Evolutionary conservation across 2,113 vertebrate genomes (phyloP).

Genomic region (Tachuris rubrigastra): DNA sequence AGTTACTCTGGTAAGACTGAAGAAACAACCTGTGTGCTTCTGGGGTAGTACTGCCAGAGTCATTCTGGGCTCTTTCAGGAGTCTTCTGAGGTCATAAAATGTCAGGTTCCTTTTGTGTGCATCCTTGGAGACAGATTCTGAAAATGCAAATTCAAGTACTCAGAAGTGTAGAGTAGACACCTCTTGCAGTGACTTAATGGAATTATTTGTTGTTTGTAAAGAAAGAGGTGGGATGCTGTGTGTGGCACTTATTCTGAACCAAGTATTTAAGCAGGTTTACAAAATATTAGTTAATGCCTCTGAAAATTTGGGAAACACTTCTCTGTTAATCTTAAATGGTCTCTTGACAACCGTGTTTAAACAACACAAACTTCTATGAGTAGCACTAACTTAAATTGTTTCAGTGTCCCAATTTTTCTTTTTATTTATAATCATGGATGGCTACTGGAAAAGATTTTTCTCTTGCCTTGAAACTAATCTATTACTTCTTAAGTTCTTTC

Average conservation of each 20-base stretch:
- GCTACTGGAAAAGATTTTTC: not conserved
- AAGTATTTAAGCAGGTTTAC: not conserved
- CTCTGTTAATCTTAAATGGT: not conserved
- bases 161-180: not conserved
- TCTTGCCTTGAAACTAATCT: not conserved
- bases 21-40: not conserved
- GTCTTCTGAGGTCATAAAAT: not conserved
- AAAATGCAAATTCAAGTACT: not conserved
- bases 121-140: not conserved
- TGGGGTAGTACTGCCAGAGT: not conserved
- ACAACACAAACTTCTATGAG: not conserved
- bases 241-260: not conserved
- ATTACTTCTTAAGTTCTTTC: not conserved
- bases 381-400: not conserved
- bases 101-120: not conserved
- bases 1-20: constrained; percentile 89
- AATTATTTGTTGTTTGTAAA: not conserved
- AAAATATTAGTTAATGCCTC: not conserved
- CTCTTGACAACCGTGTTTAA: not conserved
- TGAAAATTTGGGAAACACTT: not conserved
- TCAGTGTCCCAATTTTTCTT: not conserved
- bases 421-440: not conserved
- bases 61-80: not conserved
- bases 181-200: not conserved
- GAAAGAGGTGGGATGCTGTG: not conserved